Evolutionary conservation across 1,140 invertebrate genomes (phyloP), one percentile per base, ranked within the genome.

Genomic region (Octopus bimaculoides): DNA sequence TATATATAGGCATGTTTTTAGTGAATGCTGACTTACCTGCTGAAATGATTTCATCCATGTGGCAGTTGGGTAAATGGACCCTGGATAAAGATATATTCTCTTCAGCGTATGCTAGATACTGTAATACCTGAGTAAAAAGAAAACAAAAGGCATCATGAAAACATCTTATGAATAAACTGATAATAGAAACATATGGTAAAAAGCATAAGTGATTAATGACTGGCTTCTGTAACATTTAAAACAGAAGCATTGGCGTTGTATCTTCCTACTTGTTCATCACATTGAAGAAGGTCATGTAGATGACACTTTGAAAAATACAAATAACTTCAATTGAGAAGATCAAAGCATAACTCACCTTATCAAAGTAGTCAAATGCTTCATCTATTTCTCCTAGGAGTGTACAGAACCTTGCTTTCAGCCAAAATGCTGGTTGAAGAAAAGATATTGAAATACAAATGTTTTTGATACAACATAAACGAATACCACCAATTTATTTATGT

Each of bases 371-470:
- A 6, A 87, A 78, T 54, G 87, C 88, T 69, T 86, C 81, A 53
- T 88, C 86, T 71, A 85, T 87, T 61, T 89, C 79, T 52, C 83
- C 85, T 53, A 85, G 83, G 10, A 86, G 75, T 73, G 88, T 81
- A 10, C 82, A 82, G 78, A 88, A 84, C 26, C 86, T 84, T 1
- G 87, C 86, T 79, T 86, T 85, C 79, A 89, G 77, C 88, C 88
- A 90, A 41, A 83, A 85, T 10, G 87, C 77, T 95, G 89, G 6
- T 78, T 75, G 14, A 71, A 14, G 14, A 71, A 71, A 71, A 5
- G 26, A 71, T 6, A 71, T 41, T 41, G 26, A 3, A 41, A 41
- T 41, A 41, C 3, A 41, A 41, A 41, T 41, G 26, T 41, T 41
- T 41, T 41, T 41, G 26, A 41, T 41, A 41, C 26, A 41, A 41